Evolutionary conservation across 2,888 invertebrate species (phyloP).

Genomic region (Stenodema calcarata): DNA sequence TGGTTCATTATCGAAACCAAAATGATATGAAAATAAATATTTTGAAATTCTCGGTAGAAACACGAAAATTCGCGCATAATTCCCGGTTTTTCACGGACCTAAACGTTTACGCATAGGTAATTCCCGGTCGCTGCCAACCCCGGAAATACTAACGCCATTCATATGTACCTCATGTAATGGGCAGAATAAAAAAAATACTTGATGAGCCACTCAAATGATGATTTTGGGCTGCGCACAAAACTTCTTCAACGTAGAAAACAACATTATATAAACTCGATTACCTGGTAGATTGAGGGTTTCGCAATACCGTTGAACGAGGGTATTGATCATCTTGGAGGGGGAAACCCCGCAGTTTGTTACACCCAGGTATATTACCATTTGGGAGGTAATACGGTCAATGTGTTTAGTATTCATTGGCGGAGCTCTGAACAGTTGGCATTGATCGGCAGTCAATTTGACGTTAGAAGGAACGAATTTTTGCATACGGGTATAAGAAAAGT

Average conservation of each 20-base stretch:
- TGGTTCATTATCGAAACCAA: too few species aligned
- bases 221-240: background rate
- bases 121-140: too few species aligned
- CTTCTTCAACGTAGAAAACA: background rate
- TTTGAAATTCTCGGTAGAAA: too few species aligned
- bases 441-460: background rate
- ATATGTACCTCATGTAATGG: too few species aligned
- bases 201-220: too few species aligned
- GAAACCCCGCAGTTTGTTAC: background rate
- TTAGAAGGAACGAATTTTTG: conserved; percentile 54
- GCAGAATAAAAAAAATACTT: too few species aligned
- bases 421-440: background rate
- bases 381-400: background rate
- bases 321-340: background rate
- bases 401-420: background rate
- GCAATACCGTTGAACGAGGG: conserved; percentile 17
- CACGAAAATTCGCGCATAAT: too few species aligned
- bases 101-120: too few species aligned
- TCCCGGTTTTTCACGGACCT: too few species aligned
- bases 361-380: background rate
- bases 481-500: conserved; percentile 57
- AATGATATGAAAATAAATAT: too few species aligned
- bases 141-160: too few species aligned
- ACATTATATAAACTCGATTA: background rate
- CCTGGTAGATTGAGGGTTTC: conserved; percentile 17